Evolutionary conservation across 1,140 invertebrate species (phyloP), one percentile per base, ranked within the genome.

Genomic region (Psilanteris sp.): DNA sequence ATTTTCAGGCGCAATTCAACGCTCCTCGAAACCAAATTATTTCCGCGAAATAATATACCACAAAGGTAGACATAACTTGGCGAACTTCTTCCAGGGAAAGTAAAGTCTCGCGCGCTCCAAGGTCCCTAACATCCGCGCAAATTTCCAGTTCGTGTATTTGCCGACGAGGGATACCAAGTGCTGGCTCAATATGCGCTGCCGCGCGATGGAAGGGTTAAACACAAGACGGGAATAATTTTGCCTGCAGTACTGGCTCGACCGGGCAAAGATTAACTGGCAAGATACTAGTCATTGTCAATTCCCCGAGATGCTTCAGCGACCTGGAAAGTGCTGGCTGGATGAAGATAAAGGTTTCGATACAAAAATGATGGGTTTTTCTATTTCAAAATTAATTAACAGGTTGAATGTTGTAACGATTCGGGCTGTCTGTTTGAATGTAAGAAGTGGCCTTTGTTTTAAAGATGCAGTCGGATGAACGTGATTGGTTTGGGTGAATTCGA

Each of bases 221-320:
- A 36, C 52, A 6, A 50, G 34, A 32, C 66, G 26, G 43, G 66
- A 59, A 70, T 70, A 70, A 70, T 70, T 70, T 59, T 36, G 37
- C 34, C 62, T 20, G 13, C 16, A 55, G 50, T 6, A 15, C 22
- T 34, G 16, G 16, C 32, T 50, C 18, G 31, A 16, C 59, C 27
- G 66, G 11, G 39, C 29, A 46, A 70, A 70, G 66, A 70, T 70
- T 52, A 70, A 70, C 34, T 70, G 37, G 36, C 54, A 34, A 43
- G 66, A 61, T 70, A 70, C 54, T 37, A 52, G 44, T 52, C 54
- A 52, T 44, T 70, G 54, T 61, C 54, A 32, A 57, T 50, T 59
- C 37, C 22, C 22, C 13, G 39, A 18, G 54, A 61, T 22, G 22
- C 31, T 16, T 55, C 31, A 36, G 32, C 34, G 32, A 68, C 24